Percentiles rank a stretch among this genome's conserved stretches.
Conservation (phyloP, 2,113 vertebrate species). For the Amazona guildingii region DNA sequence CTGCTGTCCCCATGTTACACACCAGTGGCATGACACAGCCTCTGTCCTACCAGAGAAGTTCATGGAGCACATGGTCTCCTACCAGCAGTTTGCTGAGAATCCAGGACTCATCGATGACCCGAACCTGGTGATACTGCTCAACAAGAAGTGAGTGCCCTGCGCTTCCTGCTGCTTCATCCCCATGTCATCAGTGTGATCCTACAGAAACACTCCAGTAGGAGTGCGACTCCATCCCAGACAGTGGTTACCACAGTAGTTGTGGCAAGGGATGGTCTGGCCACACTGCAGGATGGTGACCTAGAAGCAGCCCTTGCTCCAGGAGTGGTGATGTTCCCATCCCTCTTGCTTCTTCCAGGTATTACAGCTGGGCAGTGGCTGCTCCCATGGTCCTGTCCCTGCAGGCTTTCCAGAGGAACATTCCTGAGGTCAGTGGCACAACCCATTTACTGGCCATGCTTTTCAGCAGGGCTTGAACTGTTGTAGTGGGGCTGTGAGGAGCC, state of each 20-base stretch:
- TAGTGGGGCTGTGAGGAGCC: not conserved
- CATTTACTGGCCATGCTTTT: not conserved
- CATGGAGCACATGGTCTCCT: conserved; percentile 84
- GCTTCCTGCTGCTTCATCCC: not conserved
- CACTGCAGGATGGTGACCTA: not conserved
- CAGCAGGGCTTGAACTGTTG: not conserved
- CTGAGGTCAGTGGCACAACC: conserved; percentile 80
- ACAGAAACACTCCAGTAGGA: not conserved
- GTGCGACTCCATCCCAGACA: not conserved
- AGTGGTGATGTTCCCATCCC: not conserved
- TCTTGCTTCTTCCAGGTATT: conserved; percentile 80
- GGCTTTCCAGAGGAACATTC: conserved; percentile 89
- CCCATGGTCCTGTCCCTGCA: conserved; percentile 92
- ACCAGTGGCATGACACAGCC: not conserved
- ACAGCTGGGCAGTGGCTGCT: conserved; percentile 94
- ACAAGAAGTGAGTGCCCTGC: conserved; percentile 82
- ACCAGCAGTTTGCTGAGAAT: conserved; percentile 86
- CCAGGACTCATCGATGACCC: conserved; percentile 89
- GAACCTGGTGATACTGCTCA: conserved; percentile 89
- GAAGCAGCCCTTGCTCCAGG: not conserved
- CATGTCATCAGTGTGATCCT: not conserved
- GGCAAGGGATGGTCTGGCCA: not conserved
- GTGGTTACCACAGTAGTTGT: accelerated
- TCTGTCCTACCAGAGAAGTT: conserved; percentile 82
- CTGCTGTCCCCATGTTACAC: not conserved